These are phyloP conservation scores for Drosophila infuscata DNA, from an alignment of 2,888 invertebrate species.

Conservation along the genomic window DNA sequence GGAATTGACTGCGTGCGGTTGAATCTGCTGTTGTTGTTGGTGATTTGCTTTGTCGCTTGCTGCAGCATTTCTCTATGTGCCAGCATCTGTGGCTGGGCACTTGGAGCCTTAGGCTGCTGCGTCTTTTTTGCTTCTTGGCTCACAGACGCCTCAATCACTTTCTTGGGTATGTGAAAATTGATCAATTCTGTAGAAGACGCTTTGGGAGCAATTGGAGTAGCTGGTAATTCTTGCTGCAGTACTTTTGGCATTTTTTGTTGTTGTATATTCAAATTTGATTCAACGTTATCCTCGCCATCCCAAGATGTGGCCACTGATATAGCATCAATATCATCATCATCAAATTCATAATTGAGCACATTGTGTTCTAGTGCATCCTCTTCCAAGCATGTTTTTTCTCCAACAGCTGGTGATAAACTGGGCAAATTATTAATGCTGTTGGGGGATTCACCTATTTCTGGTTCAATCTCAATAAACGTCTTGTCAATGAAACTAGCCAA, in stretches of 20 bases:
- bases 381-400: constrained; percentile 30
- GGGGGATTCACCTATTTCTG: constrained; percentile 9
- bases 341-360: constrained; percentile 39
- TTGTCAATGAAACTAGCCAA: constrained; percentile 19
- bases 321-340: constrained; percentile 34
- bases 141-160: not conserved
- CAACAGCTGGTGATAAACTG: not conserved
- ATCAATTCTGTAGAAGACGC: not conserved
- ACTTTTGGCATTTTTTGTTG: not conserved
- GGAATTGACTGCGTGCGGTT: not conserved
- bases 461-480: constrained; percentile 27
- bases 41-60: not conserved
- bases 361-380: constrained; percentile 9
- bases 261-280: not conserved
- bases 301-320: constrained; percentile 59
- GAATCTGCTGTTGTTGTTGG: not conserved
- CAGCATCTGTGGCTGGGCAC: not conserved
- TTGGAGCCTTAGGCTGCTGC: not conserved
- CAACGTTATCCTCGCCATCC: constrained; percentile 44
- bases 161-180: constrained; percentile 18
- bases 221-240: not conserved
- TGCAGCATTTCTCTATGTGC: not conserved
- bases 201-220: not conserved
- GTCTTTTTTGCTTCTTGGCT: too few species aligned
- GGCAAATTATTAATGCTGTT: constrained; percentile 31